Evolutionary conservation across 2,888 invertebrate genomes (phyloP).

Genomic region (Limulus polyphemus): DNA sequence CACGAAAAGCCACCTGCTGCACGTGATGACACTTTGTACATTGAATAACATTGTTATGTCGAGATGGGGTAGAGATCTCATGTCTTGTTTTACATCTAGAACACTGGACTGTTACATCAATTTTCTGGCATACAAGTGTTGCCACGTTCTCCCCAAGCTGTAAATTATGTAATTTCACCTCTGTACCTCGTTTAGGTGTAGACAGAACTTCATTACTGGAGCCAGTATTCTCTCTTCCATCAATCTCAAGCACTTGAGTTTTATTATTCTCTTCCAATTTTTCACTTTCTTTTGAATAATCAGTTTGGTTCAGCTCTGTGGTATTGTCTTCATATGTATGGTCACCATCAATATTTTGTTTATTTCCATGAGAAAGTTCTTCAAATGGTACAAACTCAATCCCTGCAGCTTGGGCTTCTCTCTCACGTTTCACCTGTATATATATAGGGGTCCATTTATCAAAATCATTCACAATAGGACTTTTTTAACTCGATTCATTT

Average conservation of each 20-base stretch:
- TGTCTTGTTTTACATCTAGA: constrained; percentile 23
- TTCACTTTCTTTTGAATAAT: background rate
- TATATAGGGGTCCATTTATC: background rate
- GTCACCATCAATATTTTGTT: background rate
- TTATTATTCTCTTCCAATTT: background rate
- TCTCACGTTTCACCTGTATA: constrained; percentile 30
- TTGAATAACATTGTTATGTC: constrained; percentile 28
- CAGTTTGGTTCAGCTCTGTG: background rate
- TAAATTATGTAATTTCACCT: constrained; percentile 32
- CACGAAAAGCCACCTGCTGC: constrained; percentile 31
- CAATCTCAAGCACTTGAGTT: background rate
- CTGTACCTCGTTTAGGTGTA: constrained; percentile 31
- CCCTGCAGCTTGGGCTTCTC: constrained; percentile 34
- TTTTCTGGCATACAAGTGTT: constrained; percentile 31
- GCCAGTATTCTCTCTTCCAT: background rate
- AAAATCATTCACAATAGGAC: background rate
- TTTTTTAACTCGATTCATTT: background rate
- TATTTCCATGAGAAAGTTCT: constrained; percentile 5
- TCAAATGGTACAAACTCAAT: constrained; percentile 33
- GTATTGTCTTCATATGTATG: background rate
- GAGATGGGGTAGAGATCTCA: constrained; percentile 31
- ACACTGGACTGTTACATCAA: constrained; percentile 28
- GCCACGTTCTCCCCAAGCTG: constrained; percentile 33
- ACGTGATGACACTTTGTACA: constrained; percentile 33
- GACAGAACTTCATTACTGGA: background rate